Conservation (phyloP, 2,888 invertebrate species). For the Pheosia tremula region DNA sequence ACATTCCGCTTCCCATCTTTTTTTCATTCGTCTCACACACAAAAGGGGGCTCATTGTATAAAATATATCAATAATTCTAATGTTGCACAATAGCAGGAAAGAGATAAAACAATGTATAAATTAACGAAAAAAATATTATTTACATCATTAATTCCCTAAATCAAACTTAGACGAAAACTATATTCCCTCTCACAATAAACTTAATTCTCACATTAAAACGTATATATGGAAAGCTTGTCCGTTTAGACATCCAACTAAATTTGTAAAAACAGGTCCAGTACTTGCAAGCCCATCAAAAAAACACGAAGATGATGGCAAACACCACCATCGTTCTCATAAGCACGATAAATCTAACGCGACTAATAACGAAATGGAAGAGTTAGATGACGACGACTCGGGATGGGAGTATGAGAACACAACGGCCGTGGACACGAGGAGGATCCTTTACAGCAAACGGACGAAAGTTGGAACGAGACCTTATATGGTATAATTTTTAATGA, state of each 20-base stretch:
- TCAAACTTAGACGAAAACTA: too few relatives aligned
- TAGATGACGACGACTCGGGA: conserved; percentile 55
- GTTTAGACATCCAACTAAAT: not conserved
- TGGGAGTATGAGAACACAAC: conserved; percentile 73
- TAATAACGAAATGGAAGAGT: conserved; percentile 35
- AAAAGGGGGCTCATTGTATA: too few relatives aligned
- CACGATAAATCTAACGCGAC: conserved; percentile 24
- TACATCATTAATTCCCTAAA: too few relatives aligned
- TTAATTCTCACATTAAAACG: too few relatives aligned
- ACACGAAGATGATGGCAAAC: conserved; percentile 10
- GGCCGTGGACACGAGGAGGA: conserved; percentile 66
- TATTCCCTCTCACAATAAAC: too few relatives aligned
- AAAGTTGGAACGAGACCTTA: conserved; percentile 65
- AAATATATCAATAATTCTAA: too few relatives aligned
- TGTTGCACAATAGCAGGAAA: too few relatives aligned
- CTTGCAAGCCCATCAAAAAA: conserved; percentile 31
- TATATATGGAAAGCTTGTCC: too few relatives aligned
- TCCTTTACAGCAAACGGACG: conserved; percentile 67
- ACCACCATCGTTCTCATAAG: conserved; percentile 25
- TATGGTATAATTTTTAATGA: conserved; percentile 62
- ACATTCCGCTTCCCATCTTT: too few relatives aligned
- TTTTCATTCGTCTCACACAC: too few relatives aligned
- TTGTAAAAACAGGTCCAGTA: conserved; percentile 28
- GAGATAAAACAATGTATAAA: too few relatives aligned
- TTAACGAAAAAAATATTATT: too few relatives aligned